A percentile compares a stretch with the other conserved stretches of the same genome.
Conservation (phyloP, 1,140 invertebrate species). For the Euwallacea fornicatus region DNA sequence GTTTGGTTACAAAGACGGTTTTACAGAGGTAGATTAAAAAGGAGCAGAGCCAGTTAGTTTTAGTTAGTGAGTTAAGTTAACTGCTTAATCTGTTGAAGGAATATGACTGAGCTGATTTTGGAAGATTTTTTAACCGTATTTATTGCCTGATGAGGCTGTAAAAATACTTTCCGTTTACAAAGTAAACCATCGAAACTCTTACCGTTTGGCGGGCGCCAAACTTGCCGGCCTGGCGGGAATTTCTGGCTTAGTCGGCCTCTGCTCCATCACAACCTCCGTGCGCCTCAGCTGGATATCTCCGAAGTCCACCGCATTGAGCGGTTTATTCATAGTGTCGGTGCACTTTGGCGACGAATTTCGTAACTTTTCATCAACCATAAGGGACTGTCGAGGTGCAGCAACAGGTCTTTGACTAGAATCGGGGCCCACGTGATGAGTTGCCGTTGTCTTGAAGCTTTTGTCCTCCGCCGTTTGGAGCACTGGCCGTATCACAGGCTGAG, state of each 20-base stretch:
- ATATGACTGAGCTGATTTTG: no score
- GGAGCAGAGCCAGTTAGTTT: background rate
- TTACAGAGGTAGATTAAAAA: background rate
- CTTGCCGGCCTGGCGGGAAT: constrained; percentile 72
- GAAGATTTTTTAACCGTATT: background rate
- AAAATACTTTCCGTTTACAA: background rate
- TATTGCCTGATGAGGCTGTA: background rate
- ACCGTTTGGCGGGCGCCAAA: constrained; percentile 59
- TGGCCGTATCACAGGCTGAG: constrained; percentile 55
- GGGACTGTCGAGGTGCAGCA: constrained; percentile 42
- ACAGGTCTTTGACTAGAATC: constrained; percentile 41
- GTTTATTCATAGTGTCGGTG: no score
- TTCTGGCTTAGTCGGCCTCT: constrained; percentile 59
- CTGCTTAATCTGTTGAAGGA: no score
- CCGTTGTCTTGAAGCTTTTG: constrained; percentile 39
- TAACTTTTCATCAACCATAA: constrained; percentile 11
- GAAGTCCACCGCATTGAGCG: constrained; percentile 38
- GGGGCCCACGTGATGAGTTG: constrained; percentile 24
- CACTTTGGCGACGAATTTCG: constrained; percentile 1
- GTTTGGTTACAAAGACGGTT: constrained; percentile 5
- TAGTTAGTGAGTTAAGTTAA: background rate
- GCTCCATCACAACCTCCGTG: constrained; percentile 24
- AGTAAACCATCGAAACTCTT: background rate
- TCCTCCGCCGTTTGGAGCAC: constrained; percentile 40
- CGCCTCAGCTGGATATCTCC: constrained; percentile 45